Evolutionary conservation across 2,113 vertebrate species (phyloP).

Genomic region (Pristiophorus japonicus): DNA sequence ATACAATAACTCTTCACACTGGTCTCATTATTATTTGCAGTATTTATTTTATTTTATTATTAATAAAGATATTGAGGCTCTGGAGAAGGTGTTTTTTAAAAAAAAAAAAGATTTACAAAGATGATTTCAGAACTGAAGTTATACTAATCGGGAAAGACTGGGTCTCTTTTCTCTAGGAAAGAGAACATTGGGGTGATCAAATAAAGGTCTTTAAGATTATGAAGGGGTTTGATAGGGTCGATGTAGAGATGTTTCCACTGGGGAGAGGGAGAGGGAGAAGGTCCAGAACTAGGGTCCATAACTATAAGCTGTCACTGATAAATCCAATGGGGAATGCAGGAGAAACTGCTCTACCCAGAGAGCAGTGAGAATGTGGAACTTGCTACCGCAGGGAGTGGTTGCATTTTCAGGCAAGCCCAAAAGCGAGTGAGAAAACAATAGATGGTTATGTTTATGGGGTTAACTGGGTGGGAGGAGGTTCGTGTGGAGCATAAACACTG

Average conservation of each 20-base stretch:
- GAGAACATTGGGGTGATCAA: not conserved
- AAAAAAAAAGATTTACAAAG: not conserved
- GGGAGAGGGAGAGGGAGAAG: not conserved
- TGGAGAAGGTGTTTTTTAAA: too few species aligned
- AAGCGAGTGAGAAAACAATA: not conserved
- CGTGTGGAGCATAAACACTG: not conserved
- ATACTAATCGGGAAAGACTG: not conserved
- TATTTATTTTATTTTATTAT: too few species aligned
- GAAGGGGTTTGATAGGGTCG: not conserved
- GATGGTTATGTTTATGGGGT: not conserved
- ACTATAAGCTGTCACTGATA: not conserved
- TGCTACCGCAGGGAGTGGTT: not conserved
- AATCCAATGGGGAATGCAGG: not conserved
- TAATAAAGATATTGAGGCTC: too few species aligned
- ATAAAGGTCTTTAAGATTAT: not conserved
- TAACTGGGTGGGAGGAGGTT: not conserved
- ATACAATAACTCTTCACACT: not conserved
- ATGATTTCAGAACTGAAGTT: not conserved
- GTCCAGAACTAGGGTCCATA: not conserved
- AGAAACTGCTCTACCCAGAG: not conserved
- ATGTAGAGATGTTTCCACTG: not conserved
- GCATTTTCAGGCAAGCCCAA: not conserved
- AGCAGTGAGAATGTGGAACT: not conserved
- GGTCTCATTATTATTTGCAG: not conserved
- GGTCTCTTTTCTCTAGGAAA: not conserved